Evolutionary conservation across 2,797 vertebrate genomes (phyloP), one percentile per base, ranked within the genome.

Genomic region (Sebastes ruberrimus): DNA sequence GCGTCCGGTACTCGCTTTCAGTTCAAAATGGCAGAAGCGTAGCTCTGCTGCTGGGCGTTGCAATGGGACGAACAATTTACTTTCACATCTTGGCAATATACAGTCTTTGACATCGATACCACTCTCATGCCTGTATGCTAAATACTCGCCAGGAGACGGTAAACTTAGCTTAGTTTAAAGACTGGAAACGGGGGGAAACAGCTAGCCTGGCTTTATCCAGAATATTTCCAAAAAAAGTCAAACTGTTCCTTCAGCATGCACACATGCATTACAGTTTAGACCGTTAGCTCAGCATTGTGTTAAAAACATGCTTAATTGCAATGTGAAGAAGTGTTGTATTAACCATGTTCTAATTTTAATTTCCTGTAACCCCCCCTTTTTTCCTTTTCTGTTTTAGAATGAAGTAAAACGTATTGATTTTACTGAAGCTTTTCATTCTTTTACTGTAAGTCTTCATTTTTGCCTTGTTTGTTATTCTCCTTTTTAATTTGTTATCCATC

Each of bases 351-450:
- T 94, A 81, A 90, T 94, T 95, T 95, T 75, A 89, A 92, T 93
- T 94, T 94, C 93, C 90, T 93, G 91, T 95, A 94, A 95, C 84
- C 84, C 91, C 89, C 84, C 92, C 84, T 86, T 94, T 93, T 95
- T 92, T 86, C 86, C 87, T 89, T 90, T 96, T 95, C 92, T 89
- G 87, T 95, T 96, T 95, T 95, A 96, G 96, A 96, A 96, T 92
- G 96, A 96, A 96, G 96, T 96, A 94, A 96, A 96, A 95, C 96
- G 96, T 95, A 96, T 96, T 96, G 96, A 96, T 96, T 96, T 96
- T 96, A 95, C 93, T 94, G 96, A 96, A 92, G 96, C 96, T 96
- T 96, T 96, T 96, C 96, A 95, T 96, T 96, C 96, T 96, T 96
- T 96, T 96, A 70, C 95, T 96, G 96, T 96, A 96, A 96, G 96